phyloP scores from a whole-genome alignment of 1,140 invertebrate species.

The Penaeus vannamei region DNA sequence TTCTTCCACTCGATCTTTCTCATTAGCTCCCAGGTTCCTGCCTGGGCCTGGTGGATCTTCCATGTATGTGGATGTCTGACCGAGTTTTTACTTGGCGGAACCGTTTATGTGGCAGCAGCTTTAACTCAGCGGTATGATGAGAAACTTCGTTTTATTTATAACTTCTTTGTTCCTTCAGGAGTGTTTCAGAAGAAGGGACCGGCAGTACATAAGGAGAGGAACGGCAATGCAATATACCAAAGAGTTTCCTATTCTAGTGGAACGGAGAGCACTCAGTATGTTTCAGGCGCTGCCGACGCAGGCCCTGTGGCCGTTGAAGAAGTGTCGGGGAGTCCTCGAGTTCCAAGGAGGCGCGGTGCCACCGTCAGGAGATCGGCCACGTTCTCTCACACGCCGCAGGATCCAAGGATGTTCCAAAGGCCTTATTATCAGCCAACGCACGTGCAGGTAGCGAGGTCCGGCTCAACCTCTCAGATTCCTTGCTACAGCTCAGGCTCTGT shows the following conservation, averaged over 20 bases:
- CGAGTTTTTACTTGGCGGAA: conserved; percentile 23
- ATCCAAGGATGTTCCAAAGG: neutral
- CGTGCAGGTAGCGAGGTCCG: neutral
- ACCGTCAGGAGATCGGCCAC: conserved; percentile 55
- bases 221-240: conserved; percentile 47
- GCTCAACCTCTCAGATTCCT: conserved; percentile 53
- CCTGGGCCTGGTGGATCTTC: conserved; percentile 55
- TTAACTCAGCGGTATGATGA: conserved; percentile 57
- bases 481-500: conserved; percentile 32
- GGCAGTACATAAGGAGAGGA: neutral
- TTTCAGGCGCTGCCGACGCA: conserved; percentile 23
- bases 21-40: conserved; percentile 49
- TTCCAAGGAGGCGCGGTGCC: conserved; percentile 36
- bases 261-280: conserved; percentile 57
- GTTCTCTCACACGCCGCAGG: conserved; percentile 41
- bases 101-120: conserved; percentile 43
- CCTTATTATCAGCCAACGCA: neutral
- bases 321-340: conserved; percentile 38
- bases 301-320: neutral
- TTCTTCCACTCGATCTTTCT: conserved; percentile 52
- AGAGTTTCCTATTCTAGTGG: conserved; percentile 61
- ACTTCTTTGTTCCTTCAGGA: conserved; percentile 38
- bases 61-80: conserved; percentile 38
- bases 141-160: conserved; percentile 34
- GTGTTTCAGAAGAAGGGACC: conserved; percentile 3